Percentiles rank a stretch among this genome's conserved stretches.
Conservation (phyloP, 2,113 vertebrate genomes). For the Datnioides undecimradiatus region DNA sequence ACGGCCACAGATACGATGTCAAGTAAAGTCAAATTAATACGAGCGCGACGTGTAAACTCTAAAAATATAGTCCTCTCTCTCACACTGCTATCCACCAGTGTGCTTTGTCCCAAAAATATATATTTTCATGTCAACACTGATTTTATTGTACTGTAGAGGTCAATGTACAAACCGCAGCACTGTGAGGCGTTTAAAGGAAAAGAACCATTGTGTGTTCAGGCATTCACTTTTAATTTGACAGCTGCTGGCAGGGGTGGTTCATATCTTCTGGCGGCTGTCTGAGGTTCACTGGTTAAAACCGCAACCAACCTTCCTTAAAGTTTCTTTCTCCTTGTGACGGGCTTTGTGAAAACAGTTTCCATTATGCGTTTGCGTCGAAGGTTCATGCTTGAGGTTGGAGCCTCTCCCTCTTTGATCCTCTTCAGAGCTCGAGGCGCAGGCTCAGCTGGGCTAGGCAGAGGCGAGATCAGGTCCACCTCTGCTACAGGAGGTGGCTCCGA, state of each 20-base stretch:
- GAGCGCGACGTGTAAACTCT: conserved; percentile 55
- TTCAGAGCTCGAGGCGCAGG: conserved; percentile 71
- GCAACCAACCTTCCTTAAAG: conserved; percentile 74
- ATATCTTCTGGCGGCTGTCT: conserved; percentile 18
- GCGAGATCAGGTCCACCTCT: conserved; percentile 89
- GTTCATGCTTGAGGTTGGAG: conserved; percentile 74
- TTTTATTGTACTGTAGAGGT: conserved; percentile 33
- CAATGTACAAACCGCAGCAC: conserved; percentile 34
- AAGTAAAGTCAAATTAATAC: conserved; percentile 43
- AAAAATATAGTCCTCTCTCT: conserved; percentile 74
- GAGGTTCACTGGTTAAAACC: conserved; percentile 51
- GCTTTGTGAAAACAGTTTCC: conserved; percentile 90
- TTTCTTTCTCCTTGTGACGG: conserved; percentile 91
- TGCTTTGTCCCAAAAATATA: conserved; percentile 62
- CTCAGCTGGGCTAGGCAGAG: conserved; percentile 86
- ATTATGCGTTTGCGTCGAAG: conserved; percentile 85
- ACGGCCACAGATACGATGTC: conserved; percentile 35
- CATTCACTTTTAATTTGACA: conserved; percentile 34
- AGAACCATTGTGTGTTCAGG: conserved; percentile 21
- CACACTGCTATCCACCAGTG: conserved; percentile 38
- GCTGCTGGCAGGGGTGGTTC: conserved; percentile 9
- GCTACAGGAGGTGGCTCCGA: conserved; percentile 83
- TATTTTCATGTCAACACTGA: conserved; percentile 33
- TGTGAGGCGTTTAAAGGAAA: conserved; percentile 49
- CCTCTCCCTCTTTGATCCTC: conserved; percentile 61